A percentile compares a stretch with the other conserved stretches of the same genome.
Evolutionary conservation across 2,113 vertebrate genomes (phyloP).

Genomic region (Vicugna pacos): DNA sequence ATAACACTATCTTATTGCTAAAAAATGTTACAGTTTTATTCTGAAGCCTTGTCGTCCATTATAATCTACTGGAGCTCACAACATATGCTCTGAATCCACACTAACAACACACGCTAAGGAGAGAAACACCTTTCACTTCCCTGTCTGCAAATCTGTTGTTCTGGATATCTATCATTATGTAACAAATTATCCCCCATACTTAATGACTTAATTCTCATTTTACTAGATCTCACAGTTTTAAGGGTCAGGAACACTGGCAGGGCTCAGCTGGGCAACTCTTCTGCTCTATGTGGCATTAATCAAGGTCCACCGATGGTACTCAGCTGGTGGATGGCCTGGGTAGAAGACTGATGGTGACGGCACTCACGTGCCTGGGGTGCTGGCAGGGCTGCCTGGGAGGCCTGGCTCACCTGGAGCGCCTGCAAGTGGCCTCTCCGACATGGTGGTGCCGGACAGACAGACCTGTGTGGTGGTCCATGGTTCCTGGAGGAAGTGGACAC

Average conservation of each 20-base stretch:
- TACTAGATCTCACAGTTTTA: not conserved
- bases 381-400: not conserved
- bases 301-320: not conserved
- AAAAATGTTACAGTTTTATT: slow-evolving; percentile 28
- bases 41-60: not conserved
- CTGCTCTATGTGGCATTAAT: not conserved
- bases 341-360: not conserved
- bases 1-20: not conserved
- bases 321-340: not conserved
- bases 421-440: not conserved
- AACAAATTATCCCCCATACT: not conserved
- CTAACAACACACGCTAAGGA: not conserved
- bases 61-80: not conserved
- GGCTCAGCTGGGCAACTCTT: not conserved
- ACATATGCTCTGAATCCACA: not conserved
- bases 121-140: not conserved
- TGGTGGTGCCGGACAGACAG: not conserved
- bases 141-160: not conserved
- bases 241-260: not conserved
- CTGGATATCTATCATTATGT: not conserved
- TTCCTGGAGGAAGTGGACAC: not conserved
- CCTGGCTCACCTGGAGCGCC: not conserved
- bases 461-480: not conserved
- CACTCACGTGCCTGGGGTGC: not conserved
- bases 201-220: not conserved